Evolutionary conservation across 2,113 vertebrate genomes (phyloP).

Genomic region (Menidia beryllina): DNA sequence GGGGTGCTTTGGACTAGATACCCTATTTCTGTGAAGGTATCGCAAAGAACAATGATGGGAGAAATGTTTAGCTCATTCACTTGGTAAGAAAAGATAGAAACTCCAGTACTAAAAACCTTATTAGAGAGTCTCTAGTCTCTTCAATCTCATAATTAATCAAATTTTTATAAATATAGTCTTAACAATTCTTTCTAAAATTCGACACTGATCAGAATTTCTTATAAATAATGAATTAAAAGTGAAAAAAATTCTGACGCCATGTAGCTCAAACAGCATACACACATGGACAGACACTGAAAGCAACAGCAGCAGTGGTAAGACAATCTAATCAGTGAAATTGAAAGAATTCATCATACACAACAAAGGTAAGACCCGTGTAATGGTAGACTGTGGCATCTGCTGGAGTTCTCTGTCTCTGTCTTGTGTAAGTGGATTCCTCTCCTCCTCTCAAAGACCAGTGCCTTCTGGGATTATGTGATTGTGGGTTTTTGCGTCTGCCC

Average conservation of each 20-base stretch:
- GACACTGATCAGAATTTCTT: too few species aligned
- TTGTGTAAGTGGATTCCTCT: constrained; percentile 70
- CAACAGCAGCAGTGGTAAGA: constrained; percentile 1
- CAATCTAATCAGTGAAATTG: constrained; percentile 67
- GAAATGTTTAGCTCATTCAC: too few species aligned
- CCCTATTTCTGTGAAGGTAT: too few species aligned
- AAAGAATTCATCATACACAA: constrained; percentile 78
- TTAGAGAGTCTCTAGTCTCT: too few species aligned
- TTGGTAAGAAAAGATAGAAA: too few species aligned
- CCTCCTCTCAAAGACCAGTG: constrained; percentile 12
- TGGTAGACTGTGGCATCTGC: constrained; percentile 2
- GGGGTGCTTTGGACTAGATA: too few species aligned
- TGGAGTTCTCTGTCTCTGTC: constrained; percentile 47
- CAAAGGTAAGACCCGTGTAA: constrained; percentile 26
- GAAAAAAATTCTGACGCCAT: background rate
- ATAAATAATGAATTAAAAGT: background rate
- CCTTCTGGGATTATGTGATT: constrained; percentile 23
- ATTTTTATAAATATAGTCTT: background rate
- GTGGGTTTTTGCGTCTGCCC: constrained; percentile 14
- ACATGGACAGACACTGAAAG: constrained; percentile 1
- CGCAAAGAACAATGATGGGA: too few species aligned
- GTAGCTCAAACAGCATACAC: constrained; percentile 3
- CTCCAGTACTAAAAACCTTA: too few species aligned
- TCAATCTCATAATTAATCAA: too few species aligned
- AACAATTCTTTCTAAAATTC: background rate